A percentile compares a stretch with the other conserved stretches of the same genome.
Conservation (phyloP, 1,140 invertebrate species). For the Anthonomus grandis region DNA sequence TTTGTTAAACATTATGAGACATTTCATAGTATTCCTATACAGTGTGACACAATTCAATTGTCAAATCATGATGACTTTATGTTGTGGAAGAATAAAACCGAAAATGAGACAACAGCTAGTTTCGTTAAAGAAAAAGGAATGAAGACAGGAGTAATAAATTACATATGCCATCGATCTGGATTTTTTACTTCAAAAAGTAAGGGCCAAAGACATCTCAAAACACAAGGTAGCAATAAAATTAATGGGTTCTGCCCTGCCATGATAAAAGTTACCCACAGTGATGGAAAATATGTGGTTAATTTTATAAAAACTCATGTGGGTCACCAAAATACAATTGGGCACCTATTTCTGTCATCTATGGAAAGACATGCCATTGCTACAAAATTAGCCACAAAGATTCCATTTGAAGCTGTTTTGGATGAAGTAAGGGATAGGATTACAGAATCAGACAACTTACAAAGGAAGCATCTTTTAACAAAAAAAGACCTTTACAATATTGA, state of each 20-base stretch:
- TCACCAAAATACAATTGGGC: conserved; percentile 9
- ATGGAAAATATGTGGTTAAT: conserved; percentile 1
- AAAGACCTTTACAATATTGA: conserved; percentile 4
- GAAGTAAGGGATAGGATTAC: not conserved
- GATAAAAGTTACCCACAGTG: not conserved
- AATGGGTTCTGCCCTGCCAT: not conserved
- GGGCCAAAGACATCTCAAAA: conserved; percentile 3
- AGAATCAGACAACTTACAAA: not conserved
- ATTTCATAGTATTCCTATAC: too few relatives aligned
- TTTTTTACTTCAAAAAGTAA: not conserved
- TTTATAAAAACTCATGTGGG: conserved; percentile 4
- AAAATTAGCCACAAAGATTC: conserved; percentile 2
- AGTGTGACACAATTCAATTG: too few relatives aligned
- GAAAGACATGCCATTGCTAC: not conserved
- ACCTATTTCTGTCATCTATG: not conserved
- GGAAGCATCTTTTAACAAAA: conserved; percentile 5
- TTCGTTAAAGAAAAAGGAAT: too few relatives aligned
- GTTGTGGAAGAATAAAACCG: too few relatives aligned
- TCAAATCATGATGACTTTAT: too few relatives aligned
- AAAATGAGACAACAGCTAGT: too few relatives aligned
- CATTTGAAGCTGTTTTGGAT: conserved; percentile 8
- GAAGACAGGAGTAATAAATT: too few relatives aligned
- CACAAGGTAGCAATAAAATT: conserved; percentile 7
- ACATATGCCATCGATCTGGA: not conserved
- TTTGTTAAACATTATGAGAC: too few relatives aligned